These are phyloP conservation scores for Mesopsocus fuscifrons DNA, from an alignment of 2,888 invertebrate genomes.

Conservation along the genomic window DNA sequence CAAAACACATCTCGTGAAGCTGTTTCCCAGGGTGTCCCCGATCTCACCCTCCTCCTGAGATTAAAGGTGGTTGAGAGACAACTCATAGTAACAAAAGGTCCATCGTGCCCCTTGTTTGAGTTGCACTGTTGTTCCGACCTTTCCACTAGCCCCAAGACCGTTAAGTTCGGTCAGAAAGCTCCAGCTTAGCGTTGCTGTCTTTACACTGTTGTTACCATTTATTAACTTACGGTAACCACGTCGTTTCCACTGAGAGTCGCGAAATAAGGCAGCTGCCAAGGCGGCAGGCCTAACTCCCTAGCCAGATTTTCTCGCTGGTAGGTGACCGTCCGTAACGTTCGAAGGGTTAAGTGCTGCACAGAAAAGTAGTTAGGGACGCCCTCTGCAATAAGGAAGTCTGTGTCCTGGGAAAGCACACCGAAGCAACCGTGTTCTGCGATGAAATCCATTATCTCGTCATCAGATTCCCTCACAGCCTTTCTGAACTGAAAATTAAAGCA, in stretches of 20 bases:
- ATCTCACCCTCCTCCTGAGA: too few species aligned
- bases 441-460: conserved; percentile 21
- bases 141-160: too few species aligned
- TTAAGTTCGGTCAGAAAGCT: too few species aligned
- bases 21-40: too few species aligned
- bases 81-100: too few species aligned
- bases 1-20: too few species aligned
- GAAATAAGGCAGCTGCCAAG: conserved; percentile 20
- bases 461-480: conserved; percentile 21
- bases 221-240: too few species aligned
- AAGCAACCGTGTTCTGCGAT: conserved; percentile 19
- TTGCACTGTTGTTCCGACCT: too few species aligned
- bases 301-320: conserved; percentile 20
- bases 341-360: conserved; percentile 19
- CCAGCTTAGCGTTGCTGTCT: conserved; percentile 14
- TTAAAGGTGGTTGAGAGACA: too few species aligned
- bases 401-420: conserved; percentile 22
- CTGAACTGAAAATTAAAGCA: too few species aligned
- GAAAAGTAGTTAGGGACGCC: conserved; percentile 21
- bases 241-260: conserved; percentile 21
- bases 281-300: conserved; percentile 16
- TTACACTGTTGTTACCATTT: too few species aligned
- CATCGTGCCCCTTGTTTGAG: too few species aligned
- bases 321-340: conserved; percentile 19
- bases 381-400: conserved; percentile 21